Evolutionary conservation across 2,797 vertebrate species (phyloP), one percentile per base, ranked within the genome.

Genomic region (Ceryle rudis): DNA sequence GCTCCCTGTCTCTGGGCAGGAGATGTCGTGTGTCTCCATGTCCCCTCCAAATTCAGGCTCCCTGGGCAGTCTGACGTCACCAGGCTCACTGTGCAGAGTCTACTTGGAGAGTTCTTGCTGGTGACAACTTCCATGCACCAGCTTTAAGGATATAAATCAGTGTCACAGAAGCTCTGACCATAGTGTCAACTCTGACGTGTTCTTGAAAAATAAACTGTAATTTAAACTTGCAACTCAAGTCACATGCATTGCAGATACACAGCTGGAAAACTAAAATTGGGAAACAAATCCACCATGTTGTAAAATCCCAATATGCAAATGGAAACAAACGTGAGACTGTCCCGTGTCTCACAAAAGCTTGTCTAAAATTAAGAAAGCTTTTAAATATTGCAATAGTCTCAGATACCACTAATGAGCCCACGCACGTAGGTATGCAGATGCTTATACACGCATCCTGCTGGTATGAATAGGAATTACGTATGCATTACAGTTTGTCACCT

Each of bases 1-100:
- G 37, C 25, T 86, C 62, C 66, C 61, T 16, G 4, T 60, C 11
- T 23, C 12, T 42, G 31, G 33, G 61, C 14, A 1, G 44, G 61
- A 67, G 33, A 29, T 42, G 58, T 4, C 51, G 31, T 21, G 12
- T 20, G 22, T 46, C 47, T 46, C 25, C 0, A 0, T 6, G 52
- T 18, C 39, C 62, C 2, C 57, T 14, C 51, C 52, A 65, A 29
- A 29, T 26, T 14, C 65, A 5, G 52, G 25, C 49, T 78, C 11
- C 19, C 47, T 0, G 0, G 23, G 85, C 42, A 67, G 44, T 17
- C 75, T 10, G 39, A 74, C 61, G 54, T 65, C 90, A 86, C 52
- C 85, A 42, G 42, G 23, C 11, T 72, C 25, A 2, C 49, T n/a
- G 41, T 10, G 39, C 44, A 44, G 69, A 73, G 44, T 47, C 47